Conservation (phyloP, 2,888 invertebrate species). For the Chalcis sispes region DNA sequence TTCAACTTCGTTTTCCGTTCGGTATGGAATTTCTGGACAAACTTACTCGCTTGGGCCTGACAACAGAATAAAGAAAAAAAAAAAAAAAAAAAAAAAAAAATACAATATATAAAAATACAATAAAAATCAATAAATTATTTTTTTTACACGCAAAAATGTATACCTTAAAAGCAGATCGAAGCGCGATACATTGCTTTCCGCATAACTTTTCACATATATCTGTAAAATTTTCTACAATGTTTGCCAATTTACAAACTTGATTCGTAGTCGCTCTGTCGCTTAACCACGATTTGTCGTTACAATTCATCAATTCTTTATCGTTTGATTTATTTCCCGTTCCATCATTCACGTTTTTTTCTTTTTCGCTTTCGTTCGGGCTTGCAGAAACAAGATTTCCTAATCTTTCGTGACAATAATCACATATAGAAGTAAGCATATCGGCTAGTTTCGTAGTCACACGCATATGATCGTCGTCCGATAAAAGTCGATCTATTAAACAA, state of each 20-base stretch:
- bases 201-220: constrained; percentile 85
- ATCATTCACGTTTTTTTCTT: constrained; percentile 67
- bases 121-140: not conserved
- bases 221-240: constrained; percentile 88
- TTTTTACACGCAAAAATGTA: not conserved
- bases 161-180: constrained; percentile 87
- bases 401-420: constrained; percentile 94
- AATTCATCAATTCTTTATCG: constrained; percentile 66
- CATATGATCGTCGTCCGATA: constrained; percentile 83
- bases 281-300: constrained; percentile 77
- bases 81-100: not conserved
- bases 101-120: not conserved
- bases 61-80: constrained; percentile 28
- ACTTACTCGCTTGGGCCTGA: constrained; percentile 89
- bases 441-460: constrained; percentile 84
- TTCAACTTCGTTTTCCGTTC: constrained; percentile 91
- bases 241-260: constrained; percentile 87
- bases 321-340: constrained; percentile 59
- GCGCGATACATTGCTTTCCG: constrained; percentile 85
- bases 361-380: constrained; percentile 80
- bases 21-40: constrained; percentile 93
- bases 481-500: constrained; percentile 82
- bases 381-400: constrained; percentile 92
- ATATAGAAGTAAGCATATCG: constrained; percentile 88
- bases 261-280: constrained; percentile 84